Conservation (phyloP, 1,140 invertebrate species). For the Trichonephila clavata region DNA sequence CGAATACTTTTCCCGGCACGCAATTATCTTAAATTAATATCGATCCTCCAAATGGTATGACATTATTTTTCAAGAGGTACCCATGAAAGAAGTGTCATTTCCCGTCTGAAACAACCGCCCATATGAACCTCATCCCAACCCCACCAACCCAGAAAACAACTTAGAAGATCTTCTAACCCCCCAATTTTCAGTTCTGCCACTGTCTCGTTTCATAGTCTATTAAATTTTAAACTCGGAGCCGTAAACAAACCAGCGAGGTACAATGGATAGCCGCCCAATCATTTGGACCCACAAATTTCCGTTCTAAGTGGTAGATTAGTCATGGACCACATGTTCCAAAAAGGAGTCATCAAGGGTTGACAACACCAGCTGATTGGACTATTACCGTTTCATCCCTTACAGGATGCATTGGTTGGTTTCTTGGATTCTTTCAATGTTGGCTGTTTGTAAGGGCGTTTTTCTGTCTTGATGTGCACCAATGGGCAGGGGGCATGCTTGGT, state of each 20-base stretch:
- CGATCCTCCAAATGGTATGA: background rate
- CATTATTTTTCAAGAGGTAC: background rate
- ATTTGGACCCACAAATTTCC: background rate
- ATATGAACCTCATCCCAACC: background rate
- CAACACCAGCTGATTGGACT: constrained; percentile 20
- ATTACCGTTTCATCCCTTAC: background rate
- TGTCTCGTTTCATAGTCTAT: constrained; percentile 54
- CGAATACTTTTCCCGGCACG: background rate
- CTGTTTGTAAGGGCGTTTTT: constrained; percentile 16
- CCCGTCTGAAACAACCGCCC: background rate
- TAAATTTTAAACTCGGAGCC: constrained; percentile 1
- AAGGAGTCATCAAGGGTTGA: constrained; percentile 31
- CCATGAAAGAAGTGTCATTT: background rate
- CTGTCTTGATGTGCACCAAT: background rate
- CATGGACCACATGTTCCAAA: background rate
- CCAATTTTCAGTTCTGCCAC: constrained; percentile 5
- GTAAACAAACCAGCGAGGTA: constrained; percentile 10
- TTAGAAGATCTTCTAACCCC: background rate
- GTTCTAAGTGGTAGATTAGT: constrained; percentile 31
- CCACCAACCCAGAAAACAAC: too few species aligned
- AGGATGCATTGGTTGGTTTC: background rate
- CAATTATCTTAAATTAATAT: background rate
- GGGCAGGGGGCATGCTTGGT: background rate
- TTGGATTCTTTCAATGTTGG: background rate
- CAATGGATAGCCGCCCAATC: constrained; percentile 32